Evolutionary conservation across 2,113 vertebrate species (phyloP).

Genomic region (Elephantulus edwardii): DNA sequence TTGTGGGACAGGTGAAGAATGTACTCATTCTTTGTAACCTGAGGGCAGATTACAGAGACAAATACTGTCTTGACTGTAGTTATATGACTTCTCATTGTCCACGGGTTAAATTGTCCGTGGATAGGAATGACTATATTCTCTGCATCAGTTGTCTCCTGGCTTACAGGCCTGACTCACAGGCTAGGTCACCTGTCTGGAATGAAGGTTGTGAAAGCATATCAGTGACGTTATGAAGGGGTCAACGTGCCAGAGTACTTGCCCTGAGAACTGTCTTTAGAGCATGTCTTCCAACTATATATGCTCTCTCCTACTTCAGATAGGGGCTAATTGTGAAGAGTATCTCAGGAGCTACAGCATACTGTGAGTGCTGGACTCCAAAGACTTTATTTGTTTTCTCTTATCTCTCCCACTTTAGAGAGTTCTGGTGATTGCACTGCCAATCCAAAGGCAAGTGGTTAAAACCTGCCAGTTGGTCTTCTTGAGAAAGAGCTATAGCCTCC

Average conservation of each 20-base stretch:
- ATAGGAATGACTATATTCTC: background rate
- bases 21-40: background rate
- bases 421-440: too few species aligned
- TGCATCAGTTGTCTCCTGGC: background rate
- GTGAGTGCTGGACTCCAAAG: background rate
- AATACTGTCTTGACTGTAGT: slow-evolving; percentile 10
- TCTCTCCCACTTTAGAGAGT: too few species aligned
- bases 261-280: background rate
- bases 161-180: slow-evolving; percentile 58
- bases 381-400: background rate
- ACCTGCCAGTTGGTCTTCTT: too few species aligned
- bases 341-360: too few species aligned
- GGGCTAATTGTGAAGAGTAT: background rate
- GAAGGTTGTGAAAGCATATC: background rate
- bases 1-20: background rate
- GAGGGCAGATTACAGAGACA: background rate
- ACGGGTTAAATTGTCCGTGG: slow-evolving; percentile 5
- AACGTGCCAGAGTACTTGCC: background rate
- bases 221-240: slow-evolving; percentile 30
- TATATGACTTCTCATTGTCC: background rate
- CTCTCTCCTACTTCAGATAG: background rate
- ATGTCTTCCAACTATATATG: background rate
- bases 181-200: slow-evolving; percentile 66
- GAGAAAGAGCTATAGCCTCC: too few species aligned
- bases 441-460: too few species aligned